A percentile compares a stretch with the other conserved stretches of the same genome.
These are phyloP conservation scores for Ataeniobius toweri DNA, from an alignment of 2,797 vertebrate genomes.

Conservation along the genomic window DNA sequence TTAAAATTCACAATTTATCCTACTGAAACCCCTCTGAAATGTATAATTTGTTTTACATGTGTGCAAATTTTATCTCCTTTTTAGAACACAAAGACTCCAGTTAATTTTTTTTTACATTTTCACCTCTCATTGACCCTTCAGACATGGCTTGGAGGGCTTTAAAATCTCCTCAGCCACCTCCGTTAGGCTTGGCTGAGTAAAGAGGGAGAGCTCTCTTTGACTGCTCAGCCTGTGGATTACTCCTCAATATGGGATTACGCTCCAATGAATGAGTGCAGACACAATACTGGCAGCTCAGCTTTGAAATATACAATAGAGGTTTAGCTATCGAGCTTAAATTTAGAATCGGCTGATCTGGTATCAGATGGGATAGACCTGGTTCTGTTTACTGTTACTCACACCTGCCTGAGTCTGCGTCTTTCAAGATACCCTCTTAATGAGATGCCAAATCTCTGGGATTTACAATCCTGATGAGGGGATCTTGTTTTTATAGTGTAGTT, in stretches of 20 bases:
- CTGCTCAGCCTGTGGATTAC: conserved; percentile 76
- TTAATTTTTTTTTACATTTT: conserved; percentile 18
- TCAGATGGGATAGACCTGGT: conserved; percentile 32
- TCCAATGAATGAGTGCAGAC: conserved; percentile 73
- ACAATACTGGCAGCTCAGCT: conserved; percentile 71
- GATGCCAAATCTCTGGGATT: conserved; percentile 31
- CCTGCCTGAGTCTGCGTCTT: conserved; percentile 42
- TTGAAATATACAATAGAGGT: conserved; percentile 62
- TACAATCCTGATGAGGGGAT: conserved; percentile 57
- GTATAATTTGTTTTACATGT: conserved; percentile 40
- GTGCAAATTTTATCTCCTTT: conserved; percentile 46
- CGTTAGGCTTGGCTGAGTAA: conserved; percentile 71
- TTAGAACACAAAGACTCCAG: conserved; percentile 25
- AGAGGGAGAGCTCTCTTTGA: conserved; percentile 70
- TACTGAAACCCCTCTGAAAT: conserved; percentile 47
- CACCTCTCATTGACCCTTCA: conserved; percentile 72
- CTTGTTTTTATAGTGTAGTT: conserved; percentile 21
- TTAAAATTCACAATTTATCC: conserved; percentile 52
- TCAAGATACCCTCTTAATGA: conserved; percentile 47
- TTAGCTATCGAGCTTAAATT: conserved; percentile 53
- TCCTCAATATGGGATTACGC: conserved; percentile 81
- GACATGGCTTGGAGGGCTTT: conserved; percentile 34
- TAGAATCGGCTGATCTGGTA: conserved; percentile 63
- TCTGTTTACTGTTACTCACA: conserved; percentile 53
- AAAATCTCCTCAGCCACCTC: conserved; percentile 64